Conservation (phyloP, 2,888 invertebrate species). For the Silvanus unidentatus region DNA sequence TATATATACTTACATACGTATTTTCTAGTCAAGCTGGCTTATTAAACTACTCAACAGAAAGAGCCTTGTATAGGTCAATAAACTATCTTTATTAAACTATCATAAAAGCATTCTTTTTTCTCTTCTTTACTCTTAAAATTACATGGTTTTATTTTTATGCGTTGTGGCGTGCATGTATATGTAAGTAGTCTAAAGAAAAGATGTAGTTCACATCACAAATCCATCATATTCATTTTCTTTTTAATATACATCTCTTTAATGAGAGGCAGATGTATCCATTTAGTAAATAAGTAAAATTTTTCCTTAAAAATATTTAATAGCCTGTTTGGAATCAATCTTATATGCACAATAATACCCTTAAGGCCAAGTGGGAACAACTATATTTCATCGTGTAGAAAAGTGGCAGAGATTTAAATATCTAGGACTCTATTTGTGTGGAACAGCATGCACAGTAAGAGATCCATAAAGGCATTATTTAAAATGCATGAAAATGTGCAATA, state of each 20-base stretch:
- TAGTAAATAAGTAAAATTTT: neutral
- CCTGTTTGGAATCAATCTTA: neutral
- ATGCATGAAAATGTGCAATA: too few species aligned
- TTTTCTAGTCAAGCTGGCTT: slow-evolving; percentile 3
- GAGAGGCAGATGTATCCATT: slow-evolving; percentile 1
- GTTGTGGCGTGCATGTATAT: neutral
- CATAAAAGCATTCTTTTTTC: slow-evolving; percentile 3
- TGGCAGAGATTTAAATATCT: too few species aligned
- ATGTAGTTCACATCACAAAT: neutral
- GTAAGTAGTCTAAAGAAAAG: too few species aligned
- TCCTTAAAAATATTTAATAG: neutral
- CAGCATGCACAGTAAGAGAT: too few species aligned
- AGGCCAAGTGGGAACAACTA: too few species aligned
- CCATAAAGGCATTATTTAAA: too few species aligned
- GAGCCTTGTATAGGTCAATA: slow-evolving; percentile 6
- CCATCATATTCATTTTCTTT: slow-evolving; percentile 4
- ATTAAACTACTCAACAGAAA: slow-evolving; percentile 5
- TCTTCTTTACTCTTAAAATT: slow-evolving; percentile 5
- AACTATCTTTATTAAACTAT: slow-evolving; percentile 5
- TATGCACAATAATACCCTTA: too few species aligned
- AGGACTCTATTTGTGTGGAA: too few species aligned
- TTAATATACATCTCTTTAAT: slow-evolving; percentile 3
- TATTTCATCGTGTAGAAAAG: too few species aligned
- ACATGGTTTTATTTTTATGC: slow-evolving; percentile 4
- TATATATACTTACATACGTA: neutral